A percentile compares a stretch with the other conserved stretches of the same genome.
Conservation (phyloP, 1,140 invertebrate species). For the Tyrophagus putrescentiae region DNA sequence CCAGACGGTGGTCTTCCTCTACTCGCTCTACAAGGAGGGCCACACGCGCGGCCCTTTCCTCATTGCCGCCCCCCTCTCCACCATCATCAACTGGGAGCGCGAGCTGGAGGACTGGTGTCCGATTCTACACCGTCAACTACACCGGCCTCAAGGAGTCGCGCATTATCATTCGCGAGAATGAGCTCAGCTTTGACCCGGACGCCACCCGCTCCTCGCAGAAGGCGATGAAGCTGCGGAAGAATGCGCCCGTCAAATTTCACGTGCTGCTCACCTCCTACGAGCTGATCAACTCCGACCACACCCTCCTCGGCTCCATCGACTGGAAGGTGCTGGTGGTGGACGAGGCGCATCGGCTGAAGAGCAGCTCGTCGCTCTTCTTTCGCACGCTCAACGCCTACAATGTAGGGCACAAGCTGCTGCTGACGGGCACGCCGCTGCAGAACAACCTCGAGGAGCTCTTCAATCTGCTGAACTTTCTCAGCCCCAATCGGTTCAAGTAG, state of each 20-base stretch:
- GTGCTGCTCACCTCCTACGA: conserved; percentile 97
- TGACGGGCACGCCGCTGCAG: conserved; percentile 96
- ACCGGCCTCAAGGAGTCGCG: conserved; percentile 94
- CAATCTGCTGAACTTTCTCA: conserved; percentile 95
- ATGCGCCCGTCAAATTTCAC: conserved; percentile 81
- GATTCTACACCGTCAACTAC: conserved; percentile 98
- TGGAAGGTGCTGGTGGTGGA: conserved; percentile 98
- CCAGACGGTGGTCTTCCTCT: conserved; percentile 93
- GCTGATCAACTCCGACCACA: conserved; percentile 87
- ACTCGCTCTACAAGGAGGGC: conserved; percentile 95
- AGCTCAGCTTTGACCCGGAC: conserved; percentile 90
- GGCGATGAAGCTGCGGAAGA: conserved; percentile 60
- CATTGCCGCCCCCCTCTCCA: conserved; percentile 85
- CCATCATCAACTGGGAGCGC: conserved; percentile 99
- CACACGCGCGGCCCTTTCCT: conserved; percentile 96
- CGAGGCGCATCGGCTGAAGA: conserved; percentile 95
- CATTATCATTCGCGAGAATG: conserved; percentile 82
- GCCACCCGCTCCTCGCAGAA: conserved; percentile 65
- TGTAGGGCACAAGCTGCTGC: conserved; percentile 85
- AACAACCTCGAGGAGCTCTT: conserved; percentile 99
- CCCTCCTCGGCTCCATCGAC: conserved; percentile 92
- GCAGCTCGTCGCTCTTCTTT: conserved; percentile 99
- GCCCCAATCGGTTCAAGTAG: conserved; percentile 57
- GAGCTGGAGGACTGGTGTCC: conserved; percentile 99
- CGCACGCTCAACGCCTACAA: conserved; percentile 78